Base-by-base conservation (phyloP, 2,113 vertebrate species). In the Forbesichthys agassizii region DNA sequence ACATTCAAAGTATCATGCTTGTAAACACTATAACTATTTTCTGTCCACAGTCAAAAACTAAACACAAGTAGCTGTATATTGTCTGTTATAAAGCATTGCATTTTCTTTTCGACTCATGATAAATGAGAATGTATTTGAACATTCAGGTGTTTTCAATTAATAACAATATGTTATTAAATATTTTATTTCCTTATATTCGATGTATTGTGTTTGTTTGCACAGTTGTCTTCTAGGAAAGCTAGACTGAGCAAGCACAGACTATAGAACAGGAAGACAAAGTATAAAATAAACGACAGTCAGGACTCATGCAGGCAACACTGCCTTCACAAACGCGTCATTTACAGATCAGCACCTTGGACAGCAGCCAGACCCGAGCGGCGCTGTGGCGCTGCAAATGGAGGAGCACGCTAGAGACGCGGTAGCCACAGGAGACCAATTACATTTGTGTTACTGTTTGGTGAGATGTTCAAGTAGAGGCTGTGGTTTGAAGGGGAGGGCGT, bases 271-370 rank as follows among this genome's bases (percentile, higher is more conserved):
- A 48, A 62, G 56, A 46, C 64, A 27, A 74, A 61, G 47, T 20
- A 33, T 59, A 47, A n/a, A 53, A 49, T 33, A 54, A 68, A 55
- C 55, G 52, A 66, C 62, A 65, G 46, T 14, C 18, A 73, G 64
- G n/a, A 67, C 71, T 75, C 69, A 78, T 54, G 74, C 64, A 73
- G 64, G 64, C 62, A 56, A 62, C 68, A 18, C 66, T 73, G 64
- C 75, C 77, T 73, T 79, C 71, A 62, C 59, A 71, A 47, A 68
- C 63, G 64, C 67, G 62, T 72, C 77, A 69, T 74, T 79, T 82
- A 67, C 79, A 85, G 65, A 80, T 87, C 86, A 83, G 77, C 83
- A 85, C 81, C 88, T 79, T 73, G 87, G 88, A 89, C 79, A 64
- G 79, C 83, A 75, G 78, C 74, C 86, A 62, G 6, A 4, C 33